Evolutionary conservation across 35 echinoderm and acorn worm species (phyloP).

Genomic region (Amphiura filiformis): DNA sequence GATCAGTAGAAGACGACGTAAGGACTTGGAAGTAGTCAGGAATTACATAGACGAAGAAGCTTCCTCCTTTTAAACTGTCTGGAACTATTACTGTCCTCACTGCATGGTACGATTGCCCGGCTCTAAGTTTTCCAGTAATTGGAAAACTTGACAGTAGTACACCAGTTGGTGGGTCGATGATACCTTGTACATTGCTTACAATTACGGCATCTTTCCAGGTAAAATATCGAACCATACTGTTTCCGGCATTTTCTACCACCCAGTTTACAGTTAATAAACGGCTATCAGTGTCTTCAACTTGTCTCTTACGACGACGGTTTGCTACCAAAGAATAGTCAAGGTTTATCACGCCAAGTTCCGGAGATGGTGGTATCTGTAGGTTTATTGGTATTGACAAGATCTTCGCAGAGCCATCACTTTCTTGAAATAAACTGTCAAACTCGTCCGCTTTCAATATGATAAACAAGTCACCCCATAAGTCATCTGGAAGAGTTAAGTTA

Average conservation of each 20-base stretch:
- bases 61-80: not conserved
- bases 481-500: constrained; percentile 8
- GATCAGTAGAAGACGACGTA: not conserved
- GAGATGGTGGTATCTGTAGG: not conserved
- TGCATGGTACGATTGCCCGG: not conserved
- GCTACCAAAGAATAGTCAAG: not conserved
- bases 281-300: not conserved
- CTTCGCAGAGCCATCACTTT: not conserved
- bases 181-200: not conserved
- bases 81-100: not conserved
- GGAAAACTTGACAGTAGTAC: not conserved
- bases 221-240: constrained; percentile 11
- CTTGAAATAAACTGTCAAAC: not conserved
- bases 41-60: constrained; percentile 13
- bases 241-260: constrained; percentile 4
- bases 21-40: constrained; percentile 20
- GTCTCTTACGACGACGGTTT: not conserved
- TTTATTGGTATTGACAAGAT: not conserved
- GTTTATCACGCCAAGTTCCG: not conserved
- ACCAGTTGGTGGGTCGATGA: not conserved
- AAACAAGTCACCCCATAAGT: not conserved
- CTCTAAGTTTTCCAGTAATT: not conserved
- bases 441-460: not conserved
- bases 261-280: constrained; percentile 18
- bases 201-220: constrained; percentile 21